Evolutionary conservation across 1,140 invertebrate species (phyloP), one percentile per base, ranked within the genome.

Genomic region (Gryllus bimaculatus): DNA sequence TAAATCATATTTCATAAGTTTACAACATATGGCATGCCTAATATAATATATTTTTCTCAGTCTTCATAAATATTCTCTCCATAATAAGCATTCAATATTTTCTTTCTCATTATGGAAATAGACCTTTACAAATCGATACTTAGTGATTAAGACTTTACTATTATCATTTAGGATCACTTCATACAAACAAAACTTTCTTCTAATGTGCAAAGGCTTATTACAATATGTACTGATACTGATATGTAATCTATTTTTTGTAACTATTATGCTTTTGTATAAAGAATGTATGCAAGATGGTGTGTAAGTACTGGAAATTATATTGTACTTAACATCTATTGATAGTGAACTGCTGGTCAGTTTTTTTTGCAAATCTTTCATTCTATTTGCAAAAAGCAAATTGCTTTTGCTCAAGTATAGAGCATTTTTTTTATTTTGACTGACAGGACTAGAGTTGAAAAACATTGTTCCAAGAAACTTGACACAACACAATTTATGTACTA

Each of bases 261-360:
- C 18, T 18, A 66, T 66, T 66, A 66, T 66, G 54, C 54, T 66
- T 66, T 66, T 66, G 54, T 66, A 66, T 7, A 66, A 66, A 66
- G 54, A 66, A 66, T 66, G 54, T 66, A 66, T 66, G 54, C 54
- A 66, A 66, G 54, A 66, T 66, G 54, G 54, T 66, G 54, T 18
- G 18, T 10, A 66, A 66, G 54, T 66, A 66, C 54, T 13, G 54
- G 7, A 66, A 66, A 13, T 66, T 7, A 18, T 66, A 18, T 66
- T 10, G 54, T 13, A 66, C 18, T 66, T 66, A 18, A 66, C 18
- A 66, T 66, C 54, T 66, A 66, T 13, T 66, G 54, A 13, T 66
- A 13, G 54, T 66, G 26, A 39, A 39, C 26, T 39, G 26, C 26
- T 39, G 54, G 54, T 66, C 54, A 66, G 54, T 66, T 66, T 66